These are phyloP conservation scores for Mylabris phalerata DNA, from an alignment of 1,140 invertebrate genomes.

Conservation along the genomic window DNA sequence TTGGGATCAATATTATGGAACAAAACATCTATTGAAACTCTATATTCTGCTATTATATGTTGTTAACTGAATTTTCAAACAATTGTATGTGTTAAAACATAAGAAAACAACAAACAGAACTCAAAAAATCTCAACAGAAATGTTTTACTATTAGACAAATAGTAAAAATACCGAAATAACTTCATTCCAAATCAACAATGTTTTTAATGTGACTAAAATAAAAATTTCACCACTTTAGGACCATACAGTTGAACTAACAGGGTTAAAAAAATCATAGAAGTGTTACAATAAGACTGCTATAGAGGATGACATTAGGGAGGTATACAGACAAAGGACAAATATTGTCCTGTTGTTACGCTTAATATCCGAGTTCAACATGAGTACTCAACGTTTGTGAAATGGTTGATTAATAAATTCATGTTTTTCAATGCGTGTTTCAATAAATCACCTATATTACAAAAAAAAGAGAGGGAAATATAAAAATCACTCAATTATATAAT, in stretches of 20 bases:
- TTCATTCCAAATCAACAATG: background rate
- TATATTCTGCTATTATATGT: background rate
- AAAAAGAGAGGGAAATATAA: background rate
- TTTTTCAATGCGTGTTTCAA: slow-evolving; percentile 23
- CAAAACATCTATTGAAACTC: too few species aligned
- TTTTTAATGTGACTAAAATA: background rate
- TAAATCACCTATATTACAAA: too few species aligned
- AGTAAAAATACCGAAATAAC: background rate
- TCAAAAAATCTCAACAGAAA: slow-evolving; percentile 1
- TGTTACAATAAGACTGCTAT: slow-evolving; percentile 36
- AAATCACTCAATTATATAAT: background rate
- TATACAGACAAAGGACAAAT: slow-evolving; percentile 33
- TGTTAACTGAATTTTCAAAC: slow-evolving; percentile 4
- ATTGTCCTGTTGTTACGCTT: slow-evolving; percentile 33
- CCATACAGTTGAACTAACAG: slow-evolving; percentile 36
- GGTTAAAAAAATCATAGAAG: slow-evolving; percentile 34
- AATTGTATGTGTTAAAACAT: slow-evolving; percentile 13
- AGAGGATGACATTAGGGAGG: slow-evolving; percentile 36
- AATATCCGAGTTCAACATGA: slow-evolving; percentile 37
- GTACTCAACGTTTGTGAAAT: slow-evolving; percentile 37
- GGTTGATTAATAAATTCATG: slow-evolving; percentile 35
- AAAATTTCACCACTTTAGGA: slow-evolving; percentile 20
- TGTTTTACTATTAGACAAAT: slow-evolving; percentile 4
- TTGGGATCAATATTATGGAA: slow-evolving; percentile 10
- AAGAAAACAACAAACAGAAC: background rate